Evolutionary conservation across 2,113 vertebrate genomes (phyloP), one percentile per base, ranked within the genome.

Genomic region (Artemisiospiza belli): DNA sequence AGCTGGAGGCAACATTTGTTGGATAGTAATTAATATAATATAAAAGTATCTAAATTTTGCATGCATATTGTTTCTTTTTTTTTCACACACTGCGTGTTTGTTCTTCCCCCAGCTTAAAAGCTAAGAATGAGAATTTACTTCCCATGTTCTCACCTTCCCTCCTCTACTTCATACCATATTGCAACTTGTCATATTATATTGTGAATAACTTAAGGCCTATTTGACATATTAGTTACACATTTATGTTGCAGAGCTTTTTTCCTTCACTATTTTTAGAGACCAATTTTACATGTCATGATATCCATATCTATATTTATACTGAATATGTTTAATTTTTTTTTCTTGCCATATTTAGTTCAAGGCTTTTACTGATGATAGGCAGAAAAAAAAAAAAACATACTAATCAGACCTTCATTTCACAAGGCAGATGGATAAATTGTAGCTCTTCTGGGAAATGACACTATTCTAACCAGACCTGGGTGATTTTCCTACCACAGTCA

Each of bases 1-100:
- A 90, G 93, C 95, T 94, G 52, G 28, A 96, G 95, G 95, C 95
- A 95, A 94, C 73, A 84, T 91, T 84, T 93, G 64, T 49, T 87
- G 61, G 37, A 57, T 78, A 95, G 93, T 39, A 92, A 97, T 96
- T 96, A 95, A 93, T 89, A 78, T 81, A 92, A 97, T 93, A 90
- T 51, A 59, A 73, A 93, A 87, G 31, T 46, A 95, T 87, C 73
- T 89, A 85, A 75, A 90, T 95, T 90, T 90, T 96, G 86, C 88
- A 87, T 90, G 88, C 80, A 95, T 95, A 94, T 79, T 96, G 76
- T 83, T 93, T 95, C 59, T 69, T 44, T 67, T 63, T 90, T 94
- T 91, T 86, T 63, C 76, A 80, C 84, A 95, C 64, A 72, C 72
- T 77, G 33, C 17, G 44, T 84, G 76, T 79, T 96, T 94, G 57